Evolutionary conservation across 2,113 vertebrate species (phyloP).

Genomic region (Alces alces): DNA sequence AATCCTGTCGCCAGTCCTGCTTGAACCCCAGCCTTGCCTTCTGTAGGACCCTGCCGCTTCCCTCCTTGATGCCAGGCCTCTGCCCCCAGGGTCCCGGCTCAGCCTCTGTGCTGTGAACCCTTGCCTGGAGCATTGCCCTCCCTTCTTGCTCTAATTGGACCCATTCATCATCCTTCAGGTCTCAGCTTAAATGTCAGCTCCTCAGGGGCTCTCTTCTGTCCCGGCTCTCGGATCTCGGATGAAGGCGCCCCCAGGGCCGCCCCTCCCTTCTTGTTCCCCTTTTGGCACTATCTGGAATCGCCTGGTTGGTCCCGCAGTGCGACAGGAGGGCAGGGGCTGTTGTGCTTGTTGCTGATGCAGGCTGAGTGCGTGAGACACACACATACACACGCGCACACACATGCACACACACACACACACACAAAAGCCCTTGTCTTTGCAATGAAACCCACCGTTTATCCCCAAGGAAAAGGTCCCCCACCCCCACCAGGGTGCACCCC

Average conservation of each 20-base stretch:
- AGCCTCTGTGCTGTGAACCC: neutral
- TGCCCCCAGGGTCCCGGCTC: neutral
- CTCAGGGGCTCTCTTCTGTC: neutral
- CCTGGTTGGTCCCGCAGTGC: fast-evolving
- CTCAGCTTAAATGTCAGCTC: neutral
- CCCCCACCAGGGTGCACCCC: too few species aligned
- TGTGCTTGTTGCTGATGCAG: neutral
- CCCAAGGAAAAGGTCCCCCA: neutral
- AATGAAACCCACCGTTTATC: neutral
- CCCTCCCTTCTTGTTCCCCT: neutral
- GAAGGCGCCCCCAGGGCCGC: neutral
- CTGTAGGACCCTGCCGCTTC: neutral
- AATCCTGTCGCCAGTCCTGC: fast-evolving
- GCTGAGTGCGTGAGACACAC: fast-evolving
- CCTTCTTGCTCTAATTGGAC: neutral
- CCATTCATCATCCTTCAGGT: neutral
- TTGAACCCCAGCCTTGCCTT: neutral
- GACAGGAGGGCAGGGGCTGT: neutral
- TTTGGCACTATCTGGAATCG: fast-evolving
- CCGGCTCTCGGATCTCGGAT: fast-evolving
- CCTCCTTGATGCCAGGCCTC: fast-evolving
- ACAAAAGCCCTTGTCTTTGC: neutral
- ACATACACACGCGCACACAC: neutral
- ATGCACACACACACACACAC: neutral
- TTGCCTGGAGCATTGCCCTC: too few species aligned